Percentiles rank a stretch among this genome's conserved stretches.
These are phyloP conservation scores for Eucera pruinosa DNA, from an alignment of 2,888 invertebrate species.

Conservation along the genomic window DNA sequence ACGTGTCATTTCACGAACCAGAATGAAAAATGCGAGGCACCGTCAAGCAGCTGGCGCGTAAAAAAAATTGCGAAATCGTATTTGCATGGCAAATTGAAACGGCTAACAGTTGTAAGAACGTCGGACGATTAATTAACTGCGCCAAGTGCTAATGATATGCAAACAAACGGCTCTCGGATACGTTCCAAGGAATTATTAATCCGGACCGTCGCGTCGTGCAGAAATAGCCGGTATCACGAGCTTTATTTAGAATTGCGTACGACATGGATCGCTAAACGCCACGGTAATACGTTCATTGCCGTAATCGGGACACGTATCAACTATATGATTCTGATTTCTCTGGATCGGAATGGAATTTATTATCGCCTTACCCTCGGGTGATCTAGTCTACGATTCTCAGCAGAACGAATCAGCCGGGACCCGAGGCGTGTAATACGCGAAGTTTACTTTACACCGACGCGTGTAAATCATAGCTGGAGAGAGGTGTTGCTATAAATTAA, in stretches of 20 bases:
- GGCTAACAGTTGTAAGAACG: constrained; percentile 39
- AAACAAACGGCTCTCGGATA: constrained; percentile 50
- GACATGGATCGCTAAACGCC: constrained; percentile 45
- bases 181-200: constrained; percentile 54
- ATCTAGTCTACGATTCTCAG: constrained; percentile 33
- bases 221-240: too few relatives aligned
- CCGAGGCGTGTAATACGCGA: constrained; percentile 48
- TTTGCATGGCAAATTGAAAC: constrained; percentile 43
- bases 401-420: constrained; percentile 51
- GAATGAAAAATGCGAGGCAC: constrained; percentile 2
- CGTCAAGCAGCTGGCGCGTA: constrained; percentile 3
- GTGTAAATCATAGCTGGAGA: constrained; percentile 60
- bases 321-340: constrained; percentile 32
- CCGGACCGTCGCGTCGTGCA: constrained; percentile 13
- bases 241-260: constrained; percentile 20
- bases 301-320: not conserved
- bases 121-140: constrained; percentile 54
- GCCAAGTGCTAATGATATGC: constrained; percentile 56
- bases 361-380: constrained; percentile 36
- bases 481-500: constrained; percentile 58
- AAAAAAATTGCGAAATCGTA: constrained; percentile 39
- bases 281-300: not conserved
- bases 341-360: constrained; percentile 59
- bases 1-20: not conserved
- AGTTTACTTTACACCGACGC: constrained; percentile 51